A percentile compares a stretch with the other conserved stretches of the same genome.
phyloP scores from a whole-genome alignment of 1,140 invertebrate species.

The Drosophila arawakana region DNA sequence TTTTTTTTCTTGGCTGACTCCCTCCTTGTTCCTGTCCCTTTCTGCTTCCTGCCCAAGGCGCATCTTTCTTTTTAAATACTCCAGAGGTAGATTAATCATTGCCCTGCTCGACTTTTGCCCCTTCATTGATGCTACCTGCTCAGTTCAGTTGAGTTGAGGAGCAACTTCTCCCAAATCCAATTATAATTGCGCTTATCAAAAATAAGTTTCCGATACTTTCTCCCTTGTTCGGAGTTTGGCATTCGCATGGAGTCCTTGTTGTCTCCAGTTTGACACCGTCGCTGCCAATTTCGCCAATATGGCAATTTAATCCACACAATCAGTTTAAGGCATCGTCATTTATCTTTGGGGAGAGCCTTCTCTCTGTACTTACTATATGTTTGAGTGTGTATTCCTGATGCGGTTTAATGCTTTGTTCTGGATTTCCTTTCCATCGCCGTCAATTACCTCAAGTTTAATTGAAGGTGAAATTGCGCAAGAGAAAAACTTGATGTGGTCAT shows the following conservation, averaged over 20 bases:
- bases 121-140: constrained; percentile 43
- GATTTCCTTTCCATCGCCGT: constrained; percentile 64
- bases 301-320: constrained; percentile 84
- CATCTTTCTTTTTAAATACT: constrained; percentile 77
- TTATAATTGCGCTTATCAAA: constrained; percentile 84
- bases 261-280: constrained; percentile 49
- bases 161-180: constrained; percentile 81
- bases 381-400: background rate
- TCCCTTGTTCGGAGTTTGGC: constrained; percentile 32
- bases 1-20: constrained; percentile 6
- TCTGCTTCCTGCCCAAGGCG: constrained; percentile 11
- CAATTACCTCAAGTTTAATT: constrained; percentile 82
- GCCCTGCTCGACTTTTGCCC: constrained; percentile 47
- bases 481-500: constrained; percentile 70
- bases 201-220: constrained; percentile 83
- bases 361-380: constrained; percentile 4
- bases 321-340: constrained; percentile 82
- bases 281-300: constrained; percentile 81
- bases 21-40: background rate
- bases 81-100: constrained; percentile 78
- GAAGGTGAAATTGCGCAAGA: constrained; percentile 74
- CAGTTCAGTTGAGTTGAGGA: constrained; percentile 17
- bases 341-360: constrained; percentile 57
- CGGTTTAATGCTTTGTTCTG: constrained; percentile 49
- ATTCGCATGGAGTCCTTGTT: constrained; percentile 24